Evolutionary conservation across 1,140 invertebrate genomes (phyloP).

Genomic region (Cotesia typhae): DNA sequence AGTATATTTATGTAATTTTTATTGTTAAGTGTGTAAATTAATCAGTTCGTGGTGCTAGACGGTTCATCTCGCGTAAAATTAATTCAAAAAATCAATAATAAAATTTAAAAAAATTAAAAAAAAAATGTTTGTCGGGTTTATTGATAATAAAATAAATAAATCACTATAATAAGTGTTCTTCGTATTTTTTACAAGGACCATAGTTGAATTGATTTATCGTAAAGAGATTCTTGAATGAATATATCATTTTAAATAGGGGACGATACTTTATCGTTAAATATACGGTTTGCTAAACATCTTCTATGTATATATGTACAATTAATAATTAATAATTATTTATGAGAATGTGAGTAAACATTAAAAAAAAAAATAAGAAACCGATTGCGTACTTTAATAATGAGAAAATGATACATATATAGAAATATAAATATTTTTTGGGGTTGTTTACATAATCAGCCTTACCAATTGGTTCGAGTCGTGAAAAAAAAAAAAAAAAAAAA

Average conservation of each 20-base stretch:
- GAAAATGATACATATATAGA: constrained; percentile 58
- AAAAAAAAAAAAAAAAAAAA: constrained; percentile 31
- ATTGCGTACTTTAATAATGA: constrained; percentile 26
- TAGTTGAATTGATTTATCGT: constrained; percentile 35
- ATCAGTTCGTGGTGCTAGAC: constrained; percentile 60
- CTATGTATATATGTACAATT: constrained; percentile 58
- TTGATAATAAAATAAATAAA: constrained; percentile 7
- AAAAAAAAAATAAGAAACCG: constrained; percentile 40
- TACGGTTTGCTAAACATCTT: constrained; percentile 62
- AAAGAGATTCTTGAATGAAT: constrained; percentile 40
- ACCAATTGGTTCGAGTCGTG: constrained; percentile 57
- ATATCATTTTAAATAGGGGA: constrained; percentile 54
- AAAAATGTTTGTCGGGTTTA: constrained; percentile 8
- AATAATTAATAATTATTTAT: too few relatives aligned
- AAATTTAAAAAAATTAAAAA: constrained; percentile 40
- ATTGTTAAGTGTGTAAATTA: constrained; percentile 55
- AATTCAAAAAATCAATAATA: constrained; percentile 52
- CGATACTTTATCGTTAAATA: constrained; percentile 55
- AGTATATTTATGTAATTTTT: constrained; percentile 20
- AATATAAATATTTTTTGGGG: constrained; percentile 67
- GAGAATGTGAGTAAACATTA: constrained; percentile 44
- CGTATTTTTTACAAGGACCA: constrained; percentile 46
- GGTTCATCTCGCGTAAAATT: constrained; percentile 47
- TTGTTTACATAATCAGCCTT: constrained; percentile 67
- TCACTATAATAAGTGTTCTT: constrained; percentile 39